These are phyloP conservation scores for Colletes collaris DNA, from an alignment of 2,888 invertebrate genomes.

Conservation along the genomic window DNA sequence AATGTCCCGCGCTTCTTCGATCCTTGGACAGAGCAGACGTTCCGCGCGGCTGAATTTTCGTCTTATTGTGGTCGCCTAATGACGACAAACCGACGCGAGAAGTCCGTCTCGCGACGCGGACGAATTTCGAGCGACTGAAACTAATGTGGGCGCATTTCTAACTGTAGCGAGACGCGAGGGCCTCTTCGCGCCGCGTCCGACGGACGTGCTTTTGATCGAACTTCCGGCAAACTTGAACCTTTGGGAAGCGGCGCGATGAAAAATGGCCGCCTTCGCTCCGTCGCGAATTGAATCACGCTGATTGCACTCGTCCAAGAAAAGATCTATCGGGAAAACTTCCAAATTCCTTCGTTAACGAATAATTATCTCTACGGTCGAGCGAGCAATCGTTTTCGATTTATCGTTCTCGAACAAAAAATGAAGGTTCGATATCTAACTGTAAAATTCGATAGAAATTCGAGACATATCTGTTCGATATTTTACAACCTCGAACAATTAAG, in stretches of 20 bases:
- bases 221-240: slow-evolving; percentile 53
- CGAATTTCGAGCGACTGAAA: slow-evolving; percentile 58
- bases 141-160: slow-evolving; percentile 66
- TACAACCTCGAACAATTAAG: too few relatives aligned
- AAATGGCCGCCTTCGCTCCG: slow-evolving; percentile 38
- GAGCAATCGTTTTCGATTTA: too few relatives aligned
- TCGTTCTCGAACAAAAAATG: too few relatives aligned
- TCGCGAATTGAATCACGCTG: slow-evolving; percentile 37
- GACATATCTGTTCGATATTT: too few relatives aligned
- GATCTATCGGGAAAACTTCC: too few relatives aligned
- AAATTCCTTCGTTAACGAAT: not conserved
- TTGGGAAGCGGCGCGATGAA: slow-evolving; percentile 32
- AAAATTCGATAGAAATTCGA: too few relatives aligned
- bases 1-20: too few relatives aligned
- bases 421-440: too few relatives aligned
- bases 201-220: slow-evolving; percentile 56
- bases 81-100: slow-evolving; percentile 29
- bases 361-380: too few relatives aligned
- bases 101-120: slow-evolving; percentile 33
- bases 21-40: not conserved
- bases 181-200: slow-evolving; percentile 31
- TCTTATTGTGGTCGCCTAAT: slow-evolving; percentile 16
- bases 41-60: slow-evolving; percentile 21
- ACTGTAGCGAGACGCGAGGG: slow-evolving; percentile 37
- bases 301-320: not conserved